Evolutionary conservation across 2,888 invertebrate species (phyloP), one percentile per base, ranked within the genome.

Genomic region (Adelphocoris suturalis): DNA sequence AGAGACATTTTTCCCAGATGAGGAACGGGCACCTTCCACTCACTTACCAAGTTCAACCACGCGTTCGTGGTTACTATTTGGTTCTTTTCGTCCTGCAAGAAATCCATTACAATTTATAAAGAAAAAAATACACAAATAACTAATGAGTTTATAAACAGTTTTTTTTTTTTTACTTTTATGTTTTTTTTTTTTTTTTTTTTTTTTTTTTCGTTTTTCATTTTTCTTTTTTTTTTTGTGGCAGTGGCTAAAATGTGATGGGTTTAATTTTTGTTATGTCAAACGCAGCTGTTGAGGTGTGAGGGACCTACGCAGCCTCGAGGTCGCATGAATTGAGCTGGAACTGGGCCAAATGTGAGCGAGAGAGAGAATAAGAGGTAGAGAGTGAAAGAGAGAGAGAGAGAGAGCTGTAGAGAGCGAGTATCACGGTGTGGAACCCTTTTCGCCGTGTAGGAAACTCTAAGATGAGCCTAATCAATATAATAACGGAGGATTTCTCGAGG

Each of bases 31-130:
- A 84, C 90, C 90, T 90, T 90, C 90, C 91, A 91, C 90, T 85
- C 91, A 94, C 94, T 94, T 94, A 95, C 95, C 94, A 95, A 91
- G 91, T 92, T 94, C 92, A 95, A 93, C 95, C 95, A 95, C 92
- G 95, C 94, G 93, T 95, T 95, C 92, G 95, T 94, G 92, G 94
- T 94, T 92, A 95, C 94, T 92, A 95, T 94, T 94, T 95, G 95
- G 92, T 94, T 95, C 93, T 95, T 95, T 93, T 95, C 95, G 93
- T 95, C 95, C 95, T 95, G 92, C 91, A 93, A 92, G 93, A 93
- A 92, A 91, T 91, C 90, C 90, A 91, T 85, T 91, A 89, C 86
- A 90, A 87, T 90, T 91, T 90, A 91, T 90, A 89, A 89, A 46
- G 88, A 88, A 78, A 88, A 88, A 55, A 85, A 47, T 48, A 68